A percentile compares a stretch with the other conserved stretches of the same genome.
Conservation (phyloP, 2,888 invertebrate genomes). For the Meandrusa payeni region DNA sequence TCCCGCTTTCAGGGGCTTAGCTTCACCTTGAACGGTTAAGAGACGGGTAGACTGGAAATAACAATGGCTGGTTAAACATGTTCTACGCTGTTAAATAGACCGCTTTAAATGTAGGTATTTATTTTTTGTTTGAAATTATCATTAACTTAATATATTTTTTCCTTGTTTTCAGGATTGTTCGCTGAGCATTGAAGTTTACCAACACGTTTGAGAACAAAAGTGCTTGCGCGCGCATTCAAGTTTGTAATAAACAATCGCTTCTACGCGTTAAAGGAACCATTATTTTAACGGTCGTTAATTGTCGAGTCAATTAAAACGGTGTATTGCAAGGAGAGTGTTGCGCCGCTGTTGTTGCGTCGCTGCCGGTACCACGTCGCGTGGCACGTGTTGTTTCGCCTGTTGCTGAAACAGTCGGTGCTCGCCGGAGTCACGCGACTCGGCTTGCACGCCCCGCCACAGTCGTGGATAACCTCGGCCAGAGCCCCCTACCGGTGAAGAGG, state of each 20-base stretch:
- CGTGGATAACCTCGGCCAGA: constrained; percentile 81
- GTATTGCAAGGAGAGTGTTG: constrained; percentile 31
- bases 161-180: constrained; percentile 67
- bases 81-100: too few species aligned
- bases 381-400: constrained; percentile 66
- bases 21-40: too few species aligned
- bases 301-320: constrained; percentile 45
- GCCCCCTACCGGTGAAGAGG: constrained; percentile 80
- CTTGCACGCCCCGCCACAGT: constrained; percentile 77
- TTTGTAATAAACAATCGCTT: constrained; percentile 45
- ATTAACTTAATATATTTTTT: constrained; percentile 34
- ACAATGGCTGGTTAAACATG: too few species aligned
- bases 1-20: too few species aligned
- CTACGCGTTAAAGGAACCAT: constrained; percentile 36
- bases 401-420: constrained; percentile 73
- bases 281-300: constrained; percentile 42
- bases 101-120: background rate
- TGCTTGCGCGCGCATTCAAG: constrained; percentile 57
- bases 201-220: constrained; percentile 57
- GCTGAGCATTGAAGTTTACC: constrained; percentile 59
- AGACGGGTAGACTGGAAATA: too few species aligned
- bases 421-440: constrained; percentile 79
- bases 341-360: constrained; percentile 55
- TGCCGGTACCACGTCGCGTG: constrained; percentile 60
- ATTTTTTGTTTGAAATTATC: background rate